Base-by-base conservation (phyloP, 92 coral and sea anemone genomes). In the Siderastrea radians region DNA sequence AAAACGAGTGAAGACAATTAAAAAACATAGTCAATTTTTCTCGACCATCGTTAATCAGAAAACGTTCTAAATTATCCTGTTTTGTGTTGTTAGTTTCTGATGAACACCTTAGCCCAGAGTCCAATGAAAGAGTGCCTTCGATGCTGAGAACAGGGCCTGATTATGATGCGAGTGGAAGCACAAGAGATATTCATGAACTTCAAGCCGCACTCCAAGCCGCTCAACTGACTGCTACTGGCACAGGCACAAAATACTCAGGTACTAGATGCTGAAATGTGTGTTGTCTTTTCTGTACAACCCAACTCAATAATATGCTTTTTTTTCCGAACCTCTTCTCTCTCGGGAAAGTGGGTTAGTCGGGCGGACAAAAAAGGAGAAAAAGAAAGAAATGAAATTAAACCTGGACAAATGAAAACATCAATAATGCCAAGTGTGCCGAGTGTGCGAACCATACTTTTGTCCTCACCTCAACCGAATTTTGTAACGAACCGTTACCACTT, bases 161-260 rank as follows among this genome's bases (percentile, higher is more conserved):
- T 26, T 73, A 73, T 44, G 81, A 73, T 68, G 89, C 91, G 60
- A 92, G 98, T 70, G 89, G 96, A 17, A 95, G 91, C 51, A 93
- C 98, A 55, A 91, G 91, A 60, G 96, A 97, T 19, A 87, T 97
- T 44, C 95, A 92, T 26, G 98, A 96, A 52, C 93, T 97, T 55
- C 98, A 92, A 55, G 94, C 94, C 46, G 99, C 99, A 4, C 92
- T 97, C 9, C 91, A 88, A 62, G 96, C 94, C 50, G 98, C 97
- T 48, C 98, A 97, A 82, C 65, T 97, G 88, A 87, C 89, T 26
- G 87, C 69, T 2, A 95, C 99, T 19, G 93, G 75, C 15, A 93
- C 88, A 50, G 84, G 92, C 43, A 51, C 84, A 43, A 90, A 75
- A 81, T 74, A 72, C 81, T 84, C 87, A 60, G 87, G 87, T 84